A percentile compares a stretch with the other conserved stretches of the same genome.
Conservation (phyloP, 2,888 invertebrate genomes). For the Dryobotodes eremita region DNA sequence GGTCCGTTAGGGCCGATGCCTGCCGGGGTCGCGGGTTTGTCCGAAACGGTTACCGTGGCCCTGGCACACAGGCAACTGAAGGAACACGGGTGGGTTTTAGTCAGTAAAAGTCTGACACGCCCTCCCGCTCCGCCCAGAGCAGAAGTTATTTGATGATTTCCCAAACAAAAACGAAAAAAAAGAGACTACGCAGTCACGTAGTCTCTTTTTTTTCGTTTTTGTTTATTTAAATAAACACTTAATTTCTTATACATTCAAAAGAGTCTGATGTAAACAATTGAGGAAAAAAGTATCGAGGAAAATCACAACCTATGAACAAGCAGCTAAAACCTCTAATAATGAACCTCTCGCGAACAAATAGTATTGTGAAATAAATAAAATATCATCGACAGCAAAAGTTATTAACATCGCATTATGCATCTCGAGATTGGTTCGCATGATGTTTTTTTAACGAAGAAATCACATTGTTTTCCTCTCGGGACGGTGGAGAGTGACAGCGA, state of each 20-base stretch:
- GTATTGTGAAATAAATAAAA: slow-evolving; percentile 18
- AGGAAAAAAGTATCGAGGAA: slow-evolving; percentile 9
- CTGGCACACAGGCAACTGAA: no score
- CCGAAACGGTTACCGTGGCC: no score
- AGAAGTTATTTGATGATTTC: no score
- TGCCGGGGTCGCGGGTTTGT: no score
- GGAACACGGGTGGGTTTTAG: no score
- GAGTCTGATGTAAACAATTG: slow-evolving; percentile 4
- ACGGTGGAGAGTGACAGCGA: slow-evolving; percentile 83
- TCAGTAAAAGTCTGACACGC: no score
- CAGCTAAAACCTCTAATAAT: background rate
- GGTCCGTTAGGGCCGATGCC: no score
- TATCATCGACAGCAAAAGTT: slow-evolving; percentile 64
- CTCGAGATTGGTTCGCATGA: slow-evolving; percentile 69
- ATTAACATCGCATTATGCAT: slow-evolving; percentile 43
- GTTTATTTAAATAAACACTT: no score
- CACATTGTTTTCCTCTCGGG: slow-evolving; percentile 85
- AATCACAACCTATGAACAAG: slow-evolving; percentile 27
- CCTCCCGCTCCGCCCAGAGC: no score
- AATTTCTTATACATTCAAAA: slow-evolving; percentile 13
- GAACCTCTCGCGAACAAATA: background rate
- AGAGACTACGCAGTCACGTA: no score
- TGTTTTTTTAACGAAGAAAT: slow-evolving; percentile 80
- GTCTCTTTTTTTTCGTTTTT: no score
- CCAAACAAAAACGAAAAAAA: no score